phyloP scores from a whole-genome alignment of 2,888 invertebrate genomes.

The Apodemia zela region DNA sequence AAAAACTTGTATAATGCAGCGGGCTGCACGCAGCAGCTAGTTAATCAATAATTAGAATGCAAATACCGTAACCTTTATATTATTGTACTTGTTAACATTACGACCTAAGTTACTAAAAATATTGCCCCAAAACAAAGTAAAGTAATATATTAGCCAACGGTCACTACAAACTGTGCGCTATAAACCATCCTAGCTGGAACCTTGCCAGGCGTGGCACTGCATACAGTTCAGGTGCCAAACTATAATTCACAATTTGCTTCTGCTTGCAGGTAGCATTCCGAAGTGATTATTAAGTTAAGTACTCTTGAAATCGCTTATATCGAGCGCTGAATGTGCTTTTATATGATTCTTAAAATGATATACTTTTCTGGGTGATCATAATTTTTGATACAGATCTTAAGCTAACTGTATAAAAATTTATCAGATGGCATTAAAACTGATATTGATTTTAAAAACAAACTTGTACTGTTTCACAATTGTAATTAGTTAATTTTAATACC shows the following conservation, averaged over 20 bases:
- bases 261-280: slow-evolving; percentile 9
- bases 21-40: too few species aligned
- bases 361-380: too few species aligned
- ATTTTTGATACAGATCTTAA: too few species aligned
- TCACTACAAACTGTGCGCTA: slow-evolving; percentile 12
- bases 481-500: too few species aligned
- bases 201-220: slow-evolving; percentile 5
- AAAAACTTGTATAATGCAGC: too few species aligned
- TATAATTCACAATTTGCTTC: slow-evolving; percentile 13
- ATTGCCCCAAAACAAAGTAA: neutral
- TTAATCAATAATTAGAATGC: neutral
- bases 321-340: neutral
- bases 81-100: slow-evolving; percentile 2
- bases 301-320: slow-evolving; percentile 1
- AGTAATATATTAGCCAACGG: slow-evolving; percentile 5
- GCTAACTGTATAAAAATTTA: too few species aligned
- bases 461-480: too few species aligned
- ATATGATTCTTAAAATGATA: neutral
- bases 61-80: neutral
- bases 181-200: slow-evolving; percentile 7
- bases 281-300: slow-evolving; percentile 13
- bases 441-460: too few species aligned
- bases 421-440: too few species aligned
- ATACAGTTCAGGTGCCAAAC: slow-evolving; percentile 11
- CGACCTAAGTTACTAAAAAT: neutral